phyloP scores from a whole-genome alignment of 2,888 invertebrate species.

The Miltochrista miniata region DNA sequence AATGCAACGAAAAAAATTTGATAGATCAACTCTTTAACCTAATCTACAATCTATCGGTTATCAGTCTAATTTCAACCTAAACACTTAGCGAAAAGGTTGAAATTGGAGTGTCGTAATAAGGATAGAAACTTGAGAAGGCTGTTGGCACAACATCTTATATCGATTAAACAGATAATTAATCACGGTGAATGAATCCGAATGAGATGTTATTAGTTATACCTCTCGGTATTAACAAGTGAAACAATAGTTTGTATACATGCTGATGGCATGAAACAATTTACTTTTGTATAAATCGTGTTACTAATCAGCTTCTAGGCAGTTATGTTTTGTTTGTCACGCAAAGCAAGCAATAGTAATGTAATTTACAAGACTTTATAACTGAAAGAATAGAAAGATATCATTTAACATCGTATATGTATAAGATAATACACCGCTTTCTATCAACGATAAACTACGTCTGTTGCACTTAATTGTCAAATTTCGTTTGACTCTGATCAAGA shows the following conservation, averaged over 20 bases:
- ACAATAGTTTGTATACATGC: slow-evolving; percentile 69
- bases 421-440: no score
- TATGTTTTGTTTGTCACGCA: not conserved
- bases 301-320: not conserved
- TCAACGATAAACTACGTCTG: no score
- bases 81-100: slow-evolving; percentile 20
- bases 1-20: slow-evolving; percentile 79
- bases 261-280: slow-evolving; percentile 37
- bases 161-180: slow-evolving; percentile 84
- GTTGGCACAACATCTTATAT: slow-evolving; percentile 84
- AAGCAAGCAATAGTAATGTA: no score
- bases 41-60: slow-evolving; percentile 62
- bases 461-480: no score
- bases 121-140: slow-evolving; percentile 69
- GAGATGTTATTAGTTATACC: slow-evolving; percentile 84
- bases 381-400: no score
- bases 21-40: slow-evolving; percentile 82
- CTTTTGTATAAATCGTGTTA: not conserved
- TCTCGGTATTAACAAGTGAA: slow-evolving; percentile 82
- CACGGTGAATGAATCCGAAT: slow-evolving; percentile 83
- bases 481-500: no score
- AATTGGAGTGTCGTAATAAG: slow-evolving; percentile 14
- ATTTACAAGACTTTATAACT: no score
- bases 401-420: no score
- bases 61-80: slow-evolving; percentile 40